Evolutionary conservation across 2,797 vertebrate genomes (phyloP), one percentile per base, ranked within the genome.

Genomic region (Sorex maritimensis): DNA sequence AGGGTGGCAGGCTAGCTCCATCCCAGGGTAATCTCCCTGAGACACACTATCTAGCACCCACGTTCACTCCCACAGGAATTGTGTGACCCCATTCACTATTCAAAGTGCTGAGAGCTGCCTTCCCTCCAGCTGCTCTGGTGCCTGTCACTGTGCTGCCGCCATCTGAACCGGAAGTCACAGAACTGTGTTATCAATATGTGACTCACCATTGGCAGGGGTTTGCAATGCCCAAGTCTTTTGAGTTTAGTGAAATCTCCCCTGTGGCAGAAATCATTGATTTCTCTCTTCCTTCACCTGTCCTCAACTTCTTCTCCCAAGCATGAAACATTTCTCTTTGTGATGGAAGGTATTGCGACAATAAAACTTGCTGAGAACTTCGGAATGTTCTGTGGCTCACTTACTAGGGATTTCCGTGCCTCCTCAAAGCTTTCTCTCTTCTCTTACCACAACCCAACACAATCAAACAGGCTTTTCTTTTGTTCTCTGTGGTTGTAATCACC

Each of bases 401-500:
- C 44, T 65, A 12, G 21, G n/a, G 81, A 26, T 34, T 6, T 89
- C 44, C 41, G 13, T 34, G 65, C 41, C 28, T 38, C 13, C 49
- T 84, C 84, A 73, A 79, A 44, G 26, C 5, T 61, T 94, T 75
- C 44, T 75, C 1, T 15, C 19, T 79, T 91, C 86, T 81, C 74
- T 86, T 73, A 28, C 6, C 24, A 81, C 23, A 90, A 73, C 28
- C 58, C 61, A 82, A 28, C 12, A 74, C 58, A 23, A 61, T 19
- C 21, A 72, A 86, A 30, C 38, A 17, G 34, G 78, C 11, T 2
- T 26, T 72, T 34, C 8, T 61, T 81, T 84, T 52, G 72, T 71
- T 87, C 61, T 68, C 0, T 61, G 46, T 44, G 44, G 58, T 78
- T 87, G 3, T 86, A n/a, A 38, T n/a, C 55, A 9, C 17, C 26